A percentile compares a stretch with the other conserved stretches of the same genome.
These are phyloP conservation scores for Scrobipalpa atriplicella DNA, from an alignment of 2,888 invertebrate species.

Conservation along the genomic window DNA sequence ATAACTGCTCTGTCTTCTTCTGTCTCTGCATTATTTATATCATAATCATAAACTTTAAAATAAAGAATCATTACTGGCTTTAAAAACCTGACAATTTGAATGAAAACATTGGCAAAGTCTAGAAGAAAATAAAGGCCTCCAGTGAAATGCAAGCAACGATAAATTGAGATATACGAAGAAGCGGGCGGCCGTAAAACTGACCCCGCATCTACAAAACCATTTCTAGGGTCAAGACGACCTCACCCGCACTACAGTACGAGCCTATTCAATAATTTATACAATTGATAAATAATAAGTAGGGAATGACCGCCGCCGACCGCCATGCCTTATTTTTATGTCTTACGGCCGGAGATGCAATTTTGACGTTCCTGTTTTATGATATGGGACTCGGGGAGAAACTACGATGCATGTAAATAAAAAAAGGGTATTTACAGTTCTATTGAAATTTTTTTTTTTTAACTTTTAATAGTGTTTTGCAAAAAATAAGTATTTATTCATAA, in stretches of 20 bases:
- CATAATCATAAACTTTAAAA: too few species aligned
- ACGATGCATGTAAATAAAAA: too few species aligned
- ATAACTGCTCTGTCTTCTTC: too few species aligned
- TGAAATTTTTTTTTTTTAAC: too few species aligned
- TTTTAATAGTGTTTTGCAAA: too few species aligned
- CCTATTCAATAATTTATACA: slow-evolving; percentile 79
- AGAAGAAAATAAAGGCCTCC: slow-evolving; percentile 26
- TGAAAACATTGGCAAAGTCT: not conserved
- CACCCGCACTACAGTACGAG: slow-evolving; percentile 47
- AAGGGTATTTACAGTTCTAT: too few species aligned
- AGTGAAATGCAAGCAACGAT: slow-evolving; percentile 37
- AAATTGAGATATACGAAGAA: slow-evolving; percentile 50
- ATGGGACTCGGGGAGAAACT: not conserved
- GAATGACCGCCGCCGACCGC: slow-evolving; percentile 42
- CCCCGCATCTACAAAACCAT: slow-evolving; percentile 47
- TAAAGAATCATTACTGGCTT: too few species aligned
- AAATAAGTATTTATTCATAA: too few species aligned
- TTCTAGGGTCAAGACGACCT: slow-evolving; percentile 52
- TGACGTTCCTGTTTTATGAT: slow-evolving; percentile 21
- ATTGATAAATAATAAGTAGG: slow-evolving; percentile 79
- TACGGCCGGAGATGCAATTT: slow-evolving; percentile 29
- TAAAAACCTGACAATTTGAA: not conserved
- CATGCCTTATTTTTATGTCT: slow-evolving; percentile 59
- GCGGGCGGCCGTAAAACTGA: slow-evolving; percentile 62
- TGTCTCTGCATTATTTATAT: too few species aligned